Evolutionary conservation across 1,140 invertebrate species (phyloP).

Genomic region (Drosophila ogumai): DNA sequence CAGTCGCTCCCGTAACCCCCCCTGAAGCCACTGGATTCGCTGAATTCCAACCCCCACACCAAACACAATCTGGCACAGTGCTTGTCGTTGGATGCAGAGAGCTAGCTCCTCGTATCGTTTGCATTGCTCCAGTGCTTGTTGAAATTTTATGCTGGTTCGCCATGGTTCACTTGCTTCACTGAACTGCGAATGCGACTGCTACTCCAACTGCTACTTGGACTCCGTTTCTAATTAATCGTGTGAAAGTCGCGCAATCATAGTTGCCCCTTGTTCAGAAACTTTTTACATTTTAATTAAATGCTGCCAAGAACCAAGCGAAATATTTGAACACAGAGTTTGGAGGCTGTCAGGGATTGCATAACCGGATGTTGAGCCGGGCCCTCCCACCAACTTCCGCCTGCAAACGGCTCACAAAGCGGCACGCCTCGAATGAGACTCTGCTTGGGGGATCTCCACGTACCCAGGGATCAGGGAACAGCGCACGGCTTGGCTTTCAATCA

Average conservation of each 20-base stretch:
- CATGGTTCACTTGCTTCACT: slow-evolving; percentile 49
- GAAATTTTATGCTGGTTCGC: slow-evolving; percentile 56
- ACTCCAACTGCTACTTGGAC: not conserved
- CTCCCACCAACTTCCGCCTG: slow-evolving; percentile 62
- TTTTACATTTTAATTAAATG: slow-evolving; percentile 66
- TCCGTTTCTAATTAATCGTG: slow-evolving; percentile 68
- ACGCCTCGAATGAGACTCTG: slow-evolving; percentile 44
- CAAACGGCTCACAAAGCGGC: slow-evolving; percentile 57
- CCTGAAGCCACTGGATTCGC: not conserved
- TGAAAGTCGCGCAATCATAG: slow-evolving; percentile 56
- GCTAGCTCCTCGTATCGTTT: slow-evolving; percentile 28
- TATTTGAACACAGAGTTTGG: not conserved
- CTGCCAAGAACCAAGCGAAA: slow-evolving; percentile 39
- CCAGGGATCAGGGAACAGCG: slow-evolving; percentile 2
- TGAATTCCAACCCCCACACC: not conserved
- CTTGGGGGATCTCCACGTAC: slow-evolving; percentile 7
- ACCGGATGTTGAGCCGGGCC: slow-evolving; percentile 59
- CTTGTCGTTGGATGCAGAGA: slow-evolving; percentile 2
- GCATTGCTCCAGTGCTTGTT: slow-evolving; percentile 37
- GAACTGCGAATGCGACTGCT: not conserved
- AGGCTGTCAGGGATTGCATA: slow-evolving; percentile 6
- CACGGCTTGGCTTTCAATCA: slow-evolving; percentile 41
- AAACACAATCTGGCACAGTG: slow-evolving; percentile 24
- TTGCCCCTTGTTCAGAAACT: slow-evolving; percentile 23
- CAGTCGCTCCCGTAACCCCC: not conserved